Conservation (phyloP, 2,888 invertebrate species). For the Syrphus vitripennis region DNA sequence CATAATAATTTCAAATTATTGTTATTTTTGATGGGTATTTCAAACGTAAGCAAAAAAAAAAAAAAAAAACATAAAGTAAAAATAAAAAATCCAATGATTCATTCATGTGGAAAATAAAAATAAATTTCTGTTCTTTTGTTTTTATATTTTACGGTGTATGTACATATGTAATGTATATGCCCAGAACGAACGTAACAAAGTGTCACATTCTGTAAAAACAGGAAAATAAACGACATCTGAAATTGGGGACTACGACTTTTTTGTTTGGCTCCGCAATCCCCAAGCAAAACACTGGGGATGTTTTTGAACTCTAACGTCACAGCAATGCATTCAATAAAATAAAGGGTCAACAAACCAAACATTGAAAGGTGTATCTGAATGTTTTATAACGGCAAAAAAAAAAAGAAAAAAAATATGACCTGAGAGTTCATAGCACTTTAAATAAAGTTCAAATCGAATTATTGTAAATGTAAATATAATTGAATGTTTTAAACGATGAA, state of each 20-base stretch:
- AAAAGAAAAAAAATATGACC: not conserved
- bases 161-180: not conserved
- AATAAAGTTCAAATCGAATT: not conserved
- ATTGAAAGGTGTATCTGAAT: conserved; percentile 5
- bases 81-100: conserved; percentile 35
- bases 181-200: not conserved
- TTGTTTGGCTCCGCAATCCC: not conserved
- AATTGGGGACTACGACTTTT: conserved; percentile 2
- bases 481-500: not conserved
- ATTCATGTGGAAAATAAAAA: conserved; percentile 27
- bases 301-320: conserved; percentile 42
- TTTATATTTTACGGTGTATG: not conserved
- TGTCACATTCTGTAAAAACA: not conserved
- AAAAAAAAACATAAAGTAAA: conserved; percentile 16
- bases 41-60: not conserved
- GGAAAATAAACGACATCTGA: conserved; percentile 24
- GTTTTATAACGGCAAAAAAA: not conserved
- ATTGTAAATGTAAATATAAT: no score
- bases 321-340: conserved; percentile 5
- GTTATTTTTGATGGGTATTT: conserved; percentile 16
- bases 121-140: not conserved
- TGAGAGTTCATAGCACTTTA: conserved; percentile 1
- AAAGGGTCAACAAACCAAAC: conserved; percentile 37
- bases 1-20: not conserved
- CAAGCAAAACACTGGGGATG: not conserved